Conservation (phyloP, 1,140 invertebrate genomes). For the Littorina saxatilis region DNA sequence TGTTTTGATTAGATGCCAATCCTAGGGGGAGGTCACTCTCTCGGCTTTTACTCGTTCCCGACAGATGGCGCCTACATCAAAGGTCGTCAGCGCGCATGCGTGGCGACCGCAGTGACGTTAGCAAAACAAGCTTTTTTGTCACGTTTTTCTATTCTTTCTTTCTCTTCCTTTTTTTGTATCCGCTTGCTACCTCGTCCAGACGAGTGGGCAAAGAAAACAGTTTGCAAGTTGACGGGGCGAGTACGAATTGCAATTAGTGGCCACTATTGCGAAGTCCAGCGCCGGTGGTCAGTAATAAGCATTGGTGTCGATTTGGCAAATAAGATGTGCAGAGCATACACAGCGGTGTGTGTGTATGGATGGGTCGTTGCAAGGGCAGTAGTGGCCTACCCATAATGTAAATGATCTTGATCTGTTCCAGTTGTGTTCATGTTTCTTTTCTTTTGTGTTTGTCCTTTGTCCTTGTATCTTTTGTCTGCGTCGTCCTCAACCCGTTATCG, state of each 20-base stretch:
- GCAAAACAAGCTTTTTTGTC: not conserved
- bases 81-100: not conserved
- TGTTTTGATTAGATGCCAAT: not conserved
- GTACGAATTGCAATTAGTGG: not conserved
- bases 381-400: too few species aligned
- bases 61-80: slow-evolving; percentile 10
- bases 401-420: too few species aligned
- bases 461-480: not conserved
- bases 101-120: not conserved
- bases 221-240: not conserved
- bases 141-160: too few species aligned
- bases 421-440: not conserved
- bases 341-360: not conserved
- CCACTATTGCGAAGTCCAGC: too few species aligned
- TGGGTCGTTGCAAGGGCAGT: too few species aligned
- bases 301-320: not conserved
- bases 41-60: not conserved
- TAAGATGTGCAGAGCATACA: not conserved
- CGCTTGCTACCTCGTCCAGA: not conserved
- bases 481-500: too few species aligned
- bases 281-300: not conserved
- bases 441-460: not conserved
- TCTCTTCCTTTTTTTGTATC: too few species aligned
- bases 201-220: not conserved
- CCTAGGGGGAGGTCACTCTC: not conserved